Conservation (phyloP, 2,797 vertebrate genomes). For the Rhinophrynus dorsalis region DNA sequence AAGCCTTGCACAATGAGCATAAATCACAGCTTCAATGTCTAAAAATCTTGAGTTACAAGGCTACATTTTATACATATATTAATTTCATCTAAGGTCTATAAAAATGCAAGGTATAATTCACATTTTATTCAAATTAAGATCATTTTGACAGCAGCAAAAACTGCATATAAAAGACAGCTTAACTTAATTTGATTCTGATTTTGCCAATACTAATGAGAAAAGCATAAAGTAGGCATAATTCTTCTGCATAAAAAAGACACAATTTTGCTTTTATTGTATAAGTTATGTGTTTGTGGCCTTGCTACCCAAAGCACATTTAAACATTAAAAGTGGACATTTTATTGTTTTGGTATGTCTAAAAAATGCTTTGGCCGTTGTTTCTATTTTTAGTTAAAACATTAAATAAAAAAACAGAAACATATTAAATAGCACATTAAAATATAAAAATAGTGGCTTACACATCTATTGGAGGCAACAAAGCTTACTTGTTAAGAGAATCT, state of each 20-base stretch:
- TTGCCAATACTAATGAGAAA: constrained; percentile 61
- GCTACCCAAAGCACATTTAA: no score
- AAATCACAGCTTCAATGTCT: constrained; percentile 63
- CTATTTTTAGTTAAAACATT: no score
- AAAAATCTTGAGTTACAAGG: constrained; percentile 54
- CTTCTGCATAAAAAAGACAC: no score
- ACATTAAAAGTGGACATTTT: no score
- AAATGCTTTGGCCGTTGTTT: no score
- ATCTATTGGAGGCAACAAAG: no score
- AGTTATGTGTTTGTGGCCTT: neutral
- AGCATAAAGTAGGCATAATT: constrained; percentile 46
- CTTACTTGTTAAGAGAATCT: no score
- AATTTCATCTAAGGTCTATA: constrained; percentile 57
- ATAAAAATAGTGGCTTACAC: no score
- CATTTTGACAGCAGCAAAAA: constrained; percentile 56
- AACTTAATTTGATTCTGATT: constrained; percentile 59
- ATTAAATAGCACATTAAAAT: no score
- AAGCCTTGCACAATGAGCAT: constrained; percentile 59
- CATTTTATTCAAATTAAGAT: constrained; percentile 60
- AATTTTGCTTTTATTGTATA: no score
- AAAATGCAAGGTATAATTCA: constrained; percentile 54
- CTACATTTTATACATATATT: constrained; percentile 57
- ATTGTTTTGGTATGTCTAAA: no score
- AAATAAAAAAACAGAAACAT: no score
- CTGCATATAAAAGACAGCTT: constrained; percentile 59